A percentile compares a stretch with the other conserved stretches of the same genome.
These are phyloP conservation scores for Plectropomus leopardus DNA, from an alignment of 2,113 vertebrate genomes.

Conservation along the genomic window DNA sequence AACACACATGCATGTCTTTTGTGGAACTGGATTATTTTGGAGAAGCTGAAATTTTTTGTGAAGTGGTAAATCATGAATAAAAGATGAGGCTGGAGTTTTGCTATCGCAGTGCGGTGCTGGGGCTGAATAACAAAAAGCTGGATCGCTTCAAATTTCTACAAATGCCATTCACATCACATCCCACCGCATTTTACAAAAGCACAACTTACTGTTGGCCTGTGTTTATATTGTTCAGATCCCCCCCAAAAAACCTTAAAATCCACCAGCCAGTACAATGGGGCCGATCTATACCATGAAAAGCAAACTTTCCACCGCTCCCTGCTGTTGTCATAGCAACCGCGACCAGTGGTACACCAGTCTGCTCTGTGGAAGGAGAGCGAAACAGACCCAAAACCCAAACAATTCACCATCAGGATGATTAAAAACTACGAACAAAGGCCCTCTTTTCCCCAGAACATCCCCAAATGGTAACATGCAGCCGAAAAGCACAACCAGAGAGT, in stretches of 20 bases:
- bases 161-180: constrained; percentile 51
- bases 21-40: constrained; percentile 56
- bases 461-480: neutral
- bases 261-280: neutral
- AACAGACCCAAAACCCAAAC: constrained; percentile 24
- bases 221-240: constrained; percentile 31
- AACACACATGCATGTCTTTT: constrained; percentile 31
- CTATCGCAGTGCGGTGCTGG: constrained; percentile 39
- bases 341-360: constrained; percentile 28
- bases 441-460: neutral
- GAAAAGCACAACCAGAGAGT: constrained; percentile 54
- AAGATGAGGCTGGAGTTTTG: constrained; percentile 69
- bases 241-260: neutral
- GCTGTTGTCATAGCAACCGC: constrained; percentile 72
- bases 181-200: constrained; percentile 20
- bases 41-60: constrained; percentile 37
- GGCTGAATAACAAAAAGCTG: constrained; percentile 65
- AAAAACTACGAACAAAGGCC: constrained; percentile 21
- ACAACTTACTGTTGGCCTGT: constrained; percentile 13
- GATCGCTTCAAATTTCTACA: constrained; percentile 44
- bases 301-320: constrained; percentile 40
- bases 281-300: constrained; percentile 47
- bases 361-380: constrained; percentile 9
- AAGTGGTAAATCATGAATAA: constrained; percentile 72
- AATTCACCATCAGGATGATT: constrained; percentile 49